Evolutionary conservation across 1,140 invertebrate genomes (phyloP), one percentile per base, ranked within the genome.

Genomic region (Globodera ellingtonae): DNA sequence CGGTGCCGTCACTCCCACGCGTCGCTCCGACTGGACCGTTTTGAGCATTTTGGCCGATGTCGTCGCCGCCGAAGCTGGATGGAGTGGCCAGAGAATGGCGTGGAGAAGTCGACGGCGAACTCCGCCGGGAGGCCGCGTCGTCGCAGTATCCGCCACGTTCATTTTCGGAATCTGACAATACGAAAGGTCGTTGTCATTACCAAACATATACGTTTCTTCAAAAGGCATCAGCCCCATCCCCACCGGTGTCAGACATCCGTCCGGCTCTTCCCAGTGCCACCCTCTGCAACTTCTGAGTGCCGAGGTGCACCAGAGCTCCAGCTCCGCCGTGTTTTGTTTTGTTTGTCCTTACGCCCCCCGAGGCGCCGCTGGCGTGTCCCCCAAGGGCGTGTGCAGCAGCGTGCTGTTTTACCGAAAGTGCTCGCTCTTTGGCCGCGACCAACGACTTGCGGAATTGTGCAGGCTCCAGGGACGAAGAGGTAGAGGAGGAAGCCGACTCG

Each of bases 41-140:
- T 47, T 71, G 48, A 72, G 48, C 48, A 56, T 84, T 21, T 50
- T 73, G 10, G 59, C 74, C 21, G 81, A 85, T 46, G 52, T 89
- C 86, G 74, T 89, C 87, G 44, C 87, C 85, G 47, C 82, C 86
- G 73, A 87, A 88, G 72, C 83, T 85, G n/a, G 86, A 89, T 0
- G 87, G 87, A 50, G 87, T 88, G 24, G 87, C 87, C 6, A 88
- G 77, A n/a, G 86, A 89, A 75, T 84, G 84, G 3, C 87, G 75
- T 10, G 87, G 87, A 3, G 87, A 88, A 21, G 89, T 88, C 8
- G 86, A 89, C 7, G 87, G 85, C 15, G 89, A 88, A 9, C 87
- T 83, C 10, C 85, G 81, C 56, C 83, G 81, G 7, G 86, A 89
- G 67, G 79, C 83, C 44, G 88, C 87, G 67, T 86, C 87, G 35